Base-by-base conservation (phyloP, 2,797 vertebrate species). In the Macroramphosus scolopax region DNA sequence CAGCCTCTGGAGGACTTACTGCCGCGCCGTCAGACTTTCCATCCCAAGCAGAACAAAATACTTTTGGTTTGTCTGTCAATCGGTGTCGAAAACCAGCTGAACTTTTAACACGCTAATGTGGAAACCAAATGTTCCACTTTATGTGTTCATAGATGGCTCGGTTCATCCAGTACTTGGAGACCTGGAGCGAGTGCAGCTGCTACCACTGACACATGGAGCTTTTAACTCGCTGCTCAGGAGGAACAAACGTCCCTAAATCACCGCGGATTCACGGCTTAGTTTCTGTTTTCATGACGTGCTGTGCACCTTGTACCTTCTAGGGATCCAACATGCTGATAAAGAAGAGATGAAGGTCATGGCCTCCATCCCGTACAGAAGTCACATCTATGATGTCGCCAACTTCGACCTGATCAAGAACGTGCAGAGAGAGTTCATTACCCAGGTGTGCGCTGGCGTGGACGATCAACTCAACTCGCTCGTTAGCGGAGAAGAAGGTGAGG, bases 401-500 rank as follows among this genome's bases (percentile, higher is more conserved):
- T 97, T 95, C 43, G 87, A 93, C 63, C 48, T 72, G 13, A 95
- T 98, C 75, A 90, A 82, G 70, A 85, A 70, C 1, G 87, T 98
- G 58, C 94, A 98, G 81, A 91, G 81, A 47, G 79, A 92, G 50
- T 86, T 99, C 17, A 90, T 95, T 36, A 70, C 79, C 14, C 91
- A 93, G 68, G 87, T 97, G 77, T 99, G 96, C 67, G 87, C 90
- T 0, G 89, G 89, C 2, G 92, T 97, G 0, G 94, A 96, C 3
- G 92, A 96, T 17, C 96, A 97, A 5, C 81, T 97, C 12, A 89
- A 77, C 66, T 83, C 91, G n/a, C 57, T 96, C 5, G 83, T 90
- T 75, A 96, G 96, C 51, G 94, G 94, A 59, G 93, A 95, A 40
- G 94, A 97, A 95, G 91, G 96, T 98, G 57, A 87, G 88, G 20